A percentile compares a stretch with the other conserved stretches of the same genome.
Evolutionary conservation across 1,140 invertebrate genomes (phyloP).

Genomic region (Linepithema humile): DNA sequence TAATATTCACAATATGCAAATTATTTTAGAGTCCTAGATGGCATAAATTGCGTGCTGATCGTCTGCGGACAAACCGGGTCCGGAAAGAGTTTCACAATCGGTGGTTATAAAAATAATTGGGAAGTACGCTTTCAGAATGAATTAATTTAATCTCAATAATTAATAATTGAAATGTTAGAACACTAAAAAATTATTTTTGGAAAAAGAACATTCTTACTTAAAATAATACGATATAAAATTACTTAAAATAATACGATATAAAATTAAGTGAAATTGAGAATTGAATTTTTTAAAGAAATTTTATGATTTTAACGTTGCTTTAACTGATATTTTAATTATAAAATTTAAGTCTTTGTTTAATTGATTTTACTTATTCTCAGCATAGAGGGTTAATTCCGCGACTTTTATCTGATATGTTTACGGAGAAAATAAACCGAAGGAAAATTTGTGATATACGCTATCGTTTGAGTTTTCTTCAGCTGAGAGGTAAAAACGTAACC

Average conservation of each 20-base stretch:
- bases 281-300: no score
- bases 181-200: no score
- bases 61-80: conserved; percentile 66
- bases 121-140: conserved; percentile 41
- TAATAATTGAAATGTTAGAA: no score
- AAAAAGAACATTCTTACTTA: no score
- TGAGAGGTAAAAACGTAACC: conserved; percentile 54
- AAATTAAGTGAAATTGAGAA: no score
- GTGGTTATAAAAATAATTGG: conserved; percentile 61
- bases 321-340: no score
- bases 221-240: no score
- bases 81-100: conserved; percentile 68
- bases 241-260: no score
- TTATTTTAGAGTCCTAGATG: conserved; percentile 65
- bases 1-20: background rate
- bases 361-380: conserved; percentile 48
- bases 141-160: background rate
- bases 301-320: no score
- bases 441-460: conserved; percentile 56
- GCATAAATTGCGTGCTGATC: conserved; percentile 60
- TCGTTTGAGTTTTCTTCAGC: conserved; percentile 63
- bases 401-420: conserved; percentile 59
- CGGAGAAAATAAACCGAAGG: conserved; percentile 47
- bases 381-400: conserved; percentile 65
- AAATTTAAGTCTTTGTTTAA: no score